These are phyloP conservation scores for Rhagonycha fulva DNA, from an alignment of 2,888 invertebrate species.

Conservation along the genomic window DNA sequence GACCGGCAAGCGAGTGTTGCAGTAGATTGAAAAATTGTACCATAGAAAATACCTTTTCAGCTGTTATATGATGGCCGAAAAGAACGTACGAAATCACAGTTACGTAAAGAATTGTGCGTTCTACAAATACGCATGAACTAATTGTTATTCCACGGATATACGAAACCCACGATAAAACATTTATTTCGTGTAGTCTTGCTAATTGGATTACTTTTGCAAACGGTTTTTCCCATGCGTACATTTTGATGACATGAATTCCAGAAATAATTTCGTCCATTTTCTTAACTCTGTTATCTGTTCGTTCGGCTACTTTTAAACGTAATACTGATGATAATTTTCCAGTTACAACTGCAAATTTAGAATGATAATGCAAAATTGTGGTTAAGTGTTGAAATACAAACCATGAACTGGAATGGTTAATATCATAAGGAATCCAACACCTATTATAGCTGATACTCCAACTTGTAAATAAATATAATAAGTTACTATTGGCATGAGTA, in stretches of 20 bases:
- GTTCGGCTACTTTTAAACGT: conserved; percentile 50
- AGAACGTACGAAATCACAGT: conserved; percentile 76
- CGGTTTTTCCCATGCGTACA: conserved; percentile 74
- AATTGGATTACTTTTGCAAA: conserved; percentile 54
- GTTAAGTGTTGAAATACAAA: neutral
- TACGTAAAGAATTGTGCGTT: conserved; percentile 77
- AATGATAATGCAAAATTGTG: neutral
- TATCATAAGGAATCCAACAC: conserved; percentile 60
- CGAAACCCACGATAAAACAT: conserved; percentile 48
- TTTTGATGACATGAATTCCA: conserved; percentile 73
- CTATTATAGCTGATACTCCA: conserved; percentile 62
- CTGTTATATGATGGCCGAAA: conserved; percentile 64
- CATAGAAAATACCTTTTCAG: conserved; percentile 51
- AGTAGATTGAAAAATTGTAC: conserved; percentile 58
- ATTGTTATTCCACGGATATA: conserved; percentile 70
- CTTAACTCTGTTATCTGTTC: conserved; percentile 66
- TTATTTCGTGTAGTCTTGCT: conserved; percentile 33
- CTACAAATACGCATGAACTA: conserved; percentile 78
- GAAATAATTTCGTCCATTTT: conserved; percentile 72
- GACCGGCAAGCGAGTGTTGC: conserved; percentile 62
- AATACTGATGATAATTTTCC: conserved; percentile 36
- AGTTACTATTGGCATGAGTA: conserved; percentile 67
- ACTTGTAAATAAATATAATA: conserved; percentile 62
- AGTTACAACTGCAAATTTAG: conserved; percentile 21
- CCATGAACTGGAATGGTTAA: conserved; percentile 55